Conservation (phyloP, 2,113 vertebrate genomes). For the Tragelaphus imberbis region DNA sequence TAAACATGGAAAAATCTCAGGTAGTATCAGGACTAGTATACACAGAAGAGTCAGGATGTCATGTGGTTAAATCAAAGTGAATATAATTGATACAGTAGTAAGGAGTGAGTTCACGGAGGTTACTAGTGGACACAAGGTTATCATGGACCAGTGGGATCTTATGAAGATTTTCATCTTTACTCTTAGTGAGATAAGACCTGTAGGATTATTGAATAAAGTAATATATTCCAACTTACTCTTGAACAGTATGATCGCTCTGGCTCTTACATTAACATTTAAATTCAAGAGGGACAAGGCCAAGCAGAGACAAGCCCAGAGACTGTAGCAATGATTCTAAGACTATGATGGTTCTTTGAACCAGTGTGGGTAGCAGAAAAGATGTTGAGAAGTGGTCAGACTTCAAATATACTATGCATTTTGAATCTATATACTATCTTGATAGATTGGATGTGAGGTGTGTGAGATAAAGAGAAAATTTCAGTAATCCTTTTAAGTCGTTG, state of each 20-base stretch:
- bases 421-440: too few relatives aligned
- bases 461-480: too few relatives aligned
- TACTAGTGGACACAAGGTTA: not conserved
- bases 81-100: not conserved
- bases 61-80: not conserved
- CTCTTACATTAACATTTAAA: not conserved
- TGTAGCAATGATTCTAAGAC: too few relatives aligned
- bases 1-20: not conserved
- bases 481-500: too few relatives aligned
- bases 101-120: too few relatives aligned
- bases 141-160: not conserved
- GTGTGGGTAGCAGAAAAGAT: too few relatives aligned
- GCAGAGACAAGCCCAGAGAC: too few relatives aligned
- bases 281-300: not conserved
- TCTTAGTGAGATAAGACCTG: not conserved
- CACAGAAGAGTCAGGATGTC: not conserved
- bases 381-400: too few relatives aligned
- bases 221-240: too few relatives aligned
- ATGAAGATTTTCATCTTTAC: not conserved
- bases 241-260: not conserved
- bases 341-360: too few relatives aligned
- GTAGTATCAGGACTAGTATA: not conserved
- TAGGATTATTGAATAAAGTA: not conserved
- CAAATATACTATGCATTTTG: too few relatives aligned
- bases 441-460: too few relatives aligned